Conservation (phyloP, 2,888 invertebrate genomes). For the Bimastos eiseni region DNA sequence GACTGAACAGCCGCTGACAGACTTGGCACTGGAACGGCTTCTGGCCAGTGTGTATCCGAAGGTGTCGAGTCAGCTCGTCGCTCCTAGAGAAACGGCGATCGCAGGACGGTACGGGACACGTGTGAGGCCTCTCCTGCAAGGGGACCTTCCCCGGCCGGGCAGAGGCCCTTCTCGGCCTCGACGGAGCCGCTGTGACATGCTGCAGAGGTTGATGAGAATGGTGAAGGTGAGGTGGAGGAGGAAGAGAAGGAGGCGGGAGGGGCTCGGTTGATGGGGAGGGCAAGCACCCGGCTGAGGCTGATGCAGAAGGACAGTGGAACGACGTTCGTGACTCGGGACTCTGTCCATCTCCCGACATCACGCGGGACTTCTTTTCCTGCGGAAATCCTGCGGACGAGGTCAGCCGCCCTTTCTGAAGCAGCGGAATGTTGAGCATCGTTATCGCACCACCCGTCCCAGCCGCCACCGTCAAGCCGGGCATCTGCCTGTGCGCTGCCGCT, state of each 20-base stretch:
- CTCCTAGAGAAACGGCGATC: slow-evolving; percentile 94
- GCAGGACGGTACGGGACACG: slow-evolving; percentile 95
- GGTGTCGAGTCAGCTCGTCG: slow-evolving; percentile 96
- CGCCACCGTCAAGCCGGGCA: not conserved
- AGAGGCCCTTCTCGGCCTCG: not conserved
- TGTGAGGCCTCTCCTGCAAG: slow-evolving; percentile 94
- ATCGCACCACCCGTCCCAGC: not conserved
- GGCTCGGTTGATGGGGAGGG: not conserved
- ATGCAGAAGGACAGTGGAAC: not conserved
- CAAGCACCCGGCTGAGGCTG: not conserved
- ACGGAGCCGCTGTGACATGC: not conserved
- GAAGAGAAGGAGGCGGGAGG: not conserved
- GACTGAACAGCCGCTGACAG: slow-evolving; percentile 95
- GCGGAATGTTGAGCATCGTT: not conserved
- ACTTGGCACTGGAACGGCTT: slow-evolving; percentile 97
- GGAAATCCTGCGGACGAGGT: not conserved
- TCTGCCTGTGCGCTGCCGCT: not conserved
- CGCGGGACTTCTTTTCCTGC: slow-evolving; percentile 6
- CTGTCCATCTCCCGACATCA: not conserved
- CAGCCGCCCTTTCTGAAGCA: not conserved
- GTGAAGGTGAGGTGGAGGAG: not conserved
- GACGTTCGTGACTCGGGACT: no score
- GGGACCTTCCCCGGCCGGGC: slow-evolving; percentile 76
- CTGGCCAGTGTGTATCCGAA: slow-evolving; percentile 97
- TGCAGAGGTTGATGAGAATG: not conserved